Conservation (phyloP, 1,140 invertebrate species). For the Sweltsa coloradensis region DNA sequence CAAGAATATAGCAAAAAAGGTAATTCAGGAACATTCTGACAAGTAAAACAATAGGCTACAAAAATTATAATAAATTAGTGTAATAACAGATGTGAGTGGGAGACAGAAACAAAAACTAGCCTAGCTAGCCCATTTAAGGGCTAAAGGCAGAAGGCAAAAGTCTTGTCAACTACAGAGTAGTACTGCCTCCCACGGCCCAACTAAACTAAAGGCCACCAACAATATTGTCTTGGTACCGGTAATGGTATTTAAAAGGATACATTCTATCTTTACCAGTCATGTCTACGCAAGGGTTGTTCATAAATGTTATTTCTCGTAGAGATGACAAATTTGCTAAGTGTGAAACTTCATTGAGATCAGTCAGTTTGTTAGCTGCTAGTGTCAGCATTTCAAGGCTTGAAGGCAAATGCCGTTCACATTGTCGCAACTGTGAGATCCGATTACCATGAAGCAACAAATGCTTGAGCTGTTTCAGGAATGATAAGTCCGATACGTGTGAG, state of each 20-base stretch:
- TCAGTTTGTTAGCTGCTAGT: conserved; percentile 71
- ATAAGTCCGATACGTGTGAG: conserved; percentile 68
- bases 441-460: conserved; percentile 78
- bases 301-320: conserved; percentile 68
- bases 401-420: conserved; percentile 73
- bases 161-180: too few relatives aligned
- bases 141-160: too few relatives aligned
- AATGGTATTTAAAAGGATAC: conserved; percentile 58
- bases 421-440: conserved; percentile 63
- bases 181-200: too few relatives aligned
- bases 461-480: conserved; percentile 66
- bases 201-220: too few relatives aligned
- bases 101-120: too few relatives aligned
- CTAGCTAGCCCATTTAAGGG: too few relatives aligned
- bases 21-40: too few relatives aligned
- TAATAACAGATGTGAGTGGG: too few relatives aligned
- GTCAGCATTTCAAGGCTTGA: conserved; percentile 58
- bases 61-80: too few relatives aligned
- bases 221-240: too few relatives aligned
- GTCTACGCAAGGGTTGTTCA: conserved; percentile 74
- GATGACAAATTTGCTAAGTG: conserved; percentile 60
- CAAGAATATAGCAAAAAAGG: too few relatives aligned
- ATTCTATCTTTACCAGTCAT: conserved; percentile 45
- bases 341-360: conserved; percentile 77
- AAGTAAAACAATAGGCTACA: too few relatives aligned